phyloP scores from a whole-genome alignment of 1,140 invertebrate genomes.

The Thaumatotibia leucotreta region DNA sequence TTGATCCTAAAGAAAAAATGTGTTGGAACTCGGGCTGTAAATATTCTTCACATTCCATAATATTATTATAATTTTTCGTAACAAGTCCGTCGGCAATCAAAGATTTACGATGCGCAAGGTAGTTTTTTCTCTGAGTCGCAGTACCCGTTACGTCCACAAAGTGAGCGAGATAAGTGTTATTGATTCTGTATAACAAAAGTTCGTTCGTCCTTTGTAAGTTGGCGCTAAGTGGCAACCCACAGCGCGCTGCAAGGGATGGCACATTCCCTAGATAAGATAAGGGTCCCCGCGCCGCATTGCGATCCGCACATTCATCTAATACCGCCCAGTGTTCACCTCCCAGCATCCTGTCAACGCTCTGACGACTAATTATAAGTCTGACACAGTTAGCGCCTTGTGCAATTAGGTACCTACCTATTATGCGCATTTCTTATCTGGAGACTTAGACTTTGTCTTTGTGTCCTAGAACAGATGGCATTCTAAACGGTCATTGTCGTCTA shows the following conservation, averaged over 20 bases:
- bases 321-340: conserved; percentile 15
- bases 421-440: conserved; percentile 5
- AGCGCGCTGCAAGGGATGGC: conserved; percentile 45
- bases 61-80: conserved; percentile 28
- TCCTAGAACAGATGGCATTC: conserved; percentile 1
- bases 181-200: conserved; percentile 54
- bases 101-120: conserved; percentile 39
- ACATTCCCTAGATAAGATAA: conserved; percentile 69
- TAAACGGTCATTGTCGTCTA: background rate
- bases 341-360: conserved; percentile 2
- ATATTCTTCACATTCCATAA: conserved; percentile 30
- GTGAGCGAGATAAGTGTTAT: conserved; percentile 48
- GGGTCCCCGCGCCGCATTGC: conserved; percentile 41
- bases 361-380: background rate
- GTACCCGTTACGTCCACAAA: conserved; percentile 48
- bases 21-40: conserved; percentile 22
- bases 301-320: conserved; percentile 49
- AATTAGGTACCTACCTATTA: conserved; percentile 3
- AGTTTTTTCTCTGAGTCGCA: conserved; percentile 27
- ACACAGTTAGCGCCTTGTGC: background rate
- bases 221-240: conserved; percentile 58
- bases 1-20: background rate
- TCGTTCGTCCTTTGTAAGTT: conserved; percentile 44
- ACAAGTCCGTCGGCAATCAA: conserved; percentile 25
- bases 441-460: background rate